phyloP scores from a whole-genome alignment of 1,140 invertebrate species.

The Semibalanus balanoides region DNA sequence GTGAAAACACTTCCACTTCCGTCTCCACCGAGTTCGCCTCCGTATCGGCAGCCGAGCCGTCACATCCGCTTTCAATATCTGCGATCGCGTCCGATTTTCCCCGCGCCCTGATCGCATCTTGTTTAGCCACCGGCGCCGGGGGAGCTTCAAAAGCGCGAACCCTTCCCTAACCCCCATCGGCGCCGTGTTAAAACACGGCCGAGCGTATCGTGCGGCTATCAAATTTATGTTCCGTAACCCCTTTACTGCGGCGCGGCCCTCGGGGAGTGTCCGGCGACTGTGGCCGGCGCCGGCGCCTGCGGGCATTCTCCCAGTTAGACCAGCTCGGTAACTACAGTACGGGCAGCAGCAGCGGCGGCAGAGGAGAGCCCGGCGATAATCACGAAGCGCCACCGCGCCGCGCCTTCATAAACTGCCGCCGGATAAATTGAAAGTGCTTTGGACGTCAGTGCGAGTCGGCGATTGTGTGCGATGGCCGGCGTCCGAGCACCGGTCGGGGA shows the following conservation, averaged over 20 bases:
- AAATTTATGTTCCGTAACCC: not conserved
- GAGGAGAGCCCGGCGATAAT: too few relatives aligned
- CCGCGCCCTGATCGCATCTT: not conserved
- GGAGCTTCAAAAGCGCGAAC: not conserved
- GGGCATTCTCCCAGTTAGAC: too few relatives aligned
- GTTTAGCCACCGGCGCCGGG: not conserved
- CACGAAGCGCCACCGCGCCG: too few relatives aligned
- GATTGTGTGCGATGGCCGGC: not conserved
- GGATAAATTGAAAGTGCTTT: not conserved
- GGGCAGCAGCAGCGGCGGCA: too few relatives aligned
- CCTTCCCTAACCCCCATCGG: not conserved
- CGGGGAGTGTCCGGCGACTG: not conserved
- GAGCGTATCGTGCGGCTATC: not conserved
- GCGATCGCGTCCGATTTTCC: not conserved
- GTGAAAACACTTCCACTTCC: too few relatives aligned
- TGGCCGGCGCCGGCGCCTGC: too few relatives aligned
- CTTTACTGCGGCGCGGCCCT: not conserved
- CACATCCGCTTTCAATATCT: not conserved
- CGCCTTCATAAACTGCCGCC: not conserved
- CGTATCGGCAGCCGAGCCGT: too few relatives aligned
- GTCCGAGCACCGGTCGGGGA: not conserved
- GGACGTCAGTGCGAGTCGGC: too few relatives aligned
- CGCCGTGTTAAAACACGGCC: not conserved
- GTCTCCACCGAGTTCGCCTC: too few relatives aligned
- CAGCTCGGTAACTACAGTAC: too few relatives aligned